A percentile compares a stretch with the other conserved stretches of the same genome.
These are phyloP conservation scores for Phyllopteryx taeniolatus DNA, from an alignment of 2,113 vertebrate species.

Conservation along the genomic window DNA sequence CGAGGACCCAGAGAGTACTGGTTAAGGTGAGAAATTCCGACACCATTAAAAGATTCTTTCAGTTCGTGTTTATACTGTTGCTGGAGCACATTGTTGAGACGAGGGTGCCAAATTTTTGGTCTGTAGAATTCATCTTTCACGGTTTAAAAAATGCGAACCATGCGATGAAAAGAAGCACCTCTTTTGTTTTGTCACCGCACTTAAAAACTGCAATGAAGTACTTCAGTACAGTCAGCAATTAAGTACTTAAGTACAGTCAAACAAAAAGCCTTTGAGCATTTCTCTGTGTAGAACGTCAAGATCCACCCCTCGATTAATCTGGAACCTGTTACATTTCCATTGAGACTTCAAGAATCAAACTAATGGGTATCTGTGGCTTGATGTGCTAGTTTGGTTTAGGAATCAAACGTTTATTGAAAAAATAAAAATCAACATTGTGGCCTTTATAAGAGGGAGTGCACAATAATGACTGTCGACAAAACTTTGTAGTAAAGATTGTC, in stretches of 20 bases:
- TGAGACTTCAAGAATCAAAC: too few relatives aligned
- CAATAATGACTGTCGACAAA: too few relatives aligned
- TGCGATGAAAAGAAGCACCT: neutral
- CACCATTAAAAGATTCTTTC: neutral
- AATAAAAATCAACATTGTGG: too few relatives aligned
- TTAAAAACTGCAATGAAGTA: neutral
- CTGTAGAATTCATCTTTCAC: neutral
- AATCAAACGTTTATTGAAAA: too few relatives aligned
- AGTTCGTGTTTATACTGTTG: neutral
- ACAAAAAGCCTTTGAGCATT: too few relatives aligned
- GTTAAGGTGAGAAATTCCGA: constrained; percentile 79
- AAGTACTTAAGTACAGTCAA: neutral
- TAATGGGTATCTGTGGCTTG: too few relatives aligned
- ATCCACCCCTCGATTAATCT: too few relatives aligned
- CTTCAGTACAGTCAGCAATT: neutral
- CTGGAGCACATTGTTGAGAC: neutral
- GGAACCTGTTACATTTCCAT: too few relatives aligned
- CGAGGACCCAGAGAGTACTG: constrained; percentile 88
- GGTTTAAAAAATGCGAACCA: neutral
- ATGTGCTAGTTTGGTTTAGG: too few relatives aligned
- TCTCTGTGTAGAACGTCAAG: too few relatives aligned
- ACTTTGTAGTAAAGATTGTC: too few relatives aligned
- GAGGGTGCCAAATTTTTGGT: neutral
- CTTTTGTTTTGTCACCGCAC: neutral
- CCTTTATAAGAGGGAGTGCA: too few relatives aligned